Conservation (phyloP, 2,888 invertebrate genomes). For the Pseudococcus viburni region DNA sequence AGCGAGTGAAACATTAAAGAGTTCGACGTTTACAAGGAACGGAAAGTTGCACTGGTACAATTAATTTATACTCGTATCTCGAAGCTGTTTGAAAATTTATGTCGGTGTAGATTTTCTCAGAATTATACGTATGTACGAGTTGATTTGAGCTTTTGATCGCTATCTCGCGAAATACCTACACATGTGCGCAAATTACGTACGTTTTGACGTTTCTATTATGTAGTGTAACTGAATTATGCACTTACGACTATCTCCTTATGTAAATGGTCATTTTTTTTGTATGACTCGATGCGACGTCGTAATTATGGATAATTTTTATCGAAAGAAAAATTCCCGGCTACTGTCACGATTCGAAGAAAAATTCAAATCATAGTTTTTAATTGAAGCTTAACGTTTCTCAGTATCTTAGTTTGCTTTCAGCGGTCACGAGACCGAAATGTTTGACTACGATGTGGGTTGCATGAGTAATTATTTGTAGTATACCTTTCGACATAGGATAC, state of each 20-base stretch:
- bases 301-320: neutral
- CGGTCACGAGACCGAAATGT: neutral
- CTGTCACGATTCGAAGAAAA: slow-evolving; percentile 15
- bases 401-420: neutral
- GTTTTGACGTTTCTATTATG: too few relatives aligned
- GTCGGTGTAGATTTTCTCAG: slow-evolving; percentile 22
- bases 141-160: slow-evolving; percentile 33
- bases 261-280: neutral
- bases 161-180: neutral
- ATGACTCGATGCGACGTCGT: neutral
- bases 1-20: slow-evolving; percentile 33
- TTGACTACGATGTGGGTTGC: neutral
- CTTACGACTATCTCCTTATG: neutral
- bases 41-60: slow-evolving; percentile 34
- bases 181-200: neutral
- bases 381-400: neutral
- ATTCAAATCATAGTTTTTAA: slow-evolving; percentile 19
- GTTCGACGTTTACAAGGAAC: slow-evolving; percentile 38
- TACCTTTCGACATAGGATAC: neutral
- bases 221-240: neutral
- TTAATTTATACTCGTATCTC: slow-evolving; percentile 34
- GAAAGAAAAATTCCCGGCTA: slow-evolving; percentile 14
- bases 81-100: slow-evolving; percentile 37
- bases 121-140: slow-evolving; percentile 2
- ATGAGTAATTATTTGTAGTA: neutral